These are phyloP conservation scores for Orchesellides sinensis DNA, from an alignment of 2,888 invertebrate species.

Conservation along the genomic window DNA sequence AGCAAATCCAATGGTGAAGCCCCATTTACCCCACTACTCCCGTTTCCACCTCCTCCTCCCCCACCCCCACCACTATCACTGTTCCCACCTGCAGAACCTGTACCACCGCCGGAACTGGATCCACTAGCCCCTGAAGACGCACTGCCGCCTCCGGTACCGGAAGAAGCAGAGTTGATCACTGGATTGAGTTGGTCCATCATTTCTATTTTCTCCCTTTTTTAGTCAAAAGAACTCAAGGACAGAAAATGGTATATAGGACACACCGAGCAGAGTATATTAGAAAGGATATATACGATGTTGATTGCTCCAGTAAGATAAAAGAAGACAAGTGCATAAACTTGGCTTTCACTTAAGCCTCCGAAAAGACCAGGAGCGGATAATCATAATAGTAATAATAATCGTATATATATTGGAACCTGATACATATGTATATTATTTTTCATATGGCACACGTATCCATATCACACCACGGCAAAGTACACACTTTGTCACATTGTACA, in stretches of 20 bases:
- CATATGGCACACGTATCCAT: constrained; percentile 34
- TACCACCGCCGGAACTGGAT: constrained; percentile 4
- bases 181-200: constrained; percentile 65
- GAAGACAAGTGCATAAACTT: constrained; percentile 12
- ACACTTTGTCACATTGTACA: too few species aligned
- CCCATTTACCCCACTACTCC: constrained; percentile 30
- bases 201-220: constrained; percentile 5
- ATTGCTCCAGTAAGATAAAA: constrained; percentile 37
- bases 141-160: constrained; percentile 34
- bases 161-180: constrained; percentile 49
- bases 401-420: constrained; percentile 47
- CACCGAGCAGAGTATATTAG: too few species aligned
- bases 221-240: too few species aligned
- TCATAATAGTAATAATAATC: constrained; percentile 59
- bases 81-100: background rate
- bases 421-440: constrained; percentile 22
- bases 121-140: constrained; percentile 35
- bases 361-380: too few species aligned
- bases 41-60: constrained; percentile 25
- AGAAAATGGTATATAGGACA: too few species aligned
- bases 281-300: too few species aligned
- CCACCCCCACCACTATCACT: constrained; percentile 34
- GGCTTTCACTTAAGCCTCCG: constrained; percentile 57
- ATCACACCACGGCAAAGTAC: constrained; percentile 33
- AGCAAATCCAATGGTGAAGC: constrained; percentile 50